Conservation (phyloP, 2,797 vertebrate species). For the Karalla daura region DNA sequence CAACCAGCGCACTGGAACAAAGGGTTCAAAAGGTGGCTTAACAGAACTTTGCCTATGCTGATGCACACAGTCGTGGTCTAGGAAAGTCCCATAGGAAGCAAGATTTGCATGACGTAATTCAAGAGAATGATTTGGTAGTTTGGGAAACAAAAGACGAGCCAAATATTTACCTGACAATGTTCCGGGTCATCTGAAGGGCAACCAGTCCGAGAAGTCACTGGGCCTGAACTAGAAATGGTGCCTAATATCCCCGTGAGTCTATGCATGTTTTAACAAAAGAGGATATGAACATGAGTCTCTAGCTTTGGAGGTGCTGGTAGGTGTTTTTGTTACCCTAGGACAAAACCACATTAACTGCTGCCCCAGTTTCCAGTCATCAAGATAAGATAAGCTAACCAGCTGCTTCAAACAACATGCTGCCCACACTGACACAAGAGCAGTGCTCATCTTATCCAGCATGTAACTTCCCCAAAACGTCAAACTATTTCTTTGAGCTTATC, state of each 20-base stretch:
- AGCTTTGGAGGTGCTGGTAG: neutral
- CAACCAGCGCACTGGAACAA: neutral
- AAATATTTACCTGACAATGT: neutral
- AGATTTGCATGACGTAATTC: neutral
- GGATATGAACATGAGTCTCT: neutral
- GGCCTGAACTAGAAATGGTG: neutral
- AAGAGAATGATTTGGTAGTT: neutral
- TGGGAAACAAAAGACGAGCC: neutral
- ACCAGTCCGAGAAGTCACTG: neutral
- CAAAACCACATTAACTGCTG: neutral
- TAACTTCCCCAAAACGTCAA: neutral
- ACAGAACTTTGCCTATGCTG: neutral
- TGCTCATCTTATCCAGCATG: neutral
- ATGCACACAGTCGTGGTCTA: neutral
- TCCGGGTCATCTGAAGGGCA: neutral
- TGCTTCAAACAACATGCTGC: neutral
- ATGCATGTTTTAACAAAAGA: neutral
- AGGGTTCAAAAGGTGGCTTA: neutral
- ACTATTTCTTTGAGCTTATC: neutral
- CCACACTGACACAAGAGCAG: neutral
- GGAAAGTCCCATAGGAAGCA: neutral
- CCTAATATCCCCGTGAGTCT: neutral
- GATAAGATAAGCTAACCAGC: neutral
- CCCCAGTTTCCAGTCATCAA: neutral
- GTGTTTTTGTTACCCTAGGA: neutral